phyloP scores from a whole-genome alignment of 2,797 vertebrate species.

The Pseudochaenichthys georgianus region DNA sequence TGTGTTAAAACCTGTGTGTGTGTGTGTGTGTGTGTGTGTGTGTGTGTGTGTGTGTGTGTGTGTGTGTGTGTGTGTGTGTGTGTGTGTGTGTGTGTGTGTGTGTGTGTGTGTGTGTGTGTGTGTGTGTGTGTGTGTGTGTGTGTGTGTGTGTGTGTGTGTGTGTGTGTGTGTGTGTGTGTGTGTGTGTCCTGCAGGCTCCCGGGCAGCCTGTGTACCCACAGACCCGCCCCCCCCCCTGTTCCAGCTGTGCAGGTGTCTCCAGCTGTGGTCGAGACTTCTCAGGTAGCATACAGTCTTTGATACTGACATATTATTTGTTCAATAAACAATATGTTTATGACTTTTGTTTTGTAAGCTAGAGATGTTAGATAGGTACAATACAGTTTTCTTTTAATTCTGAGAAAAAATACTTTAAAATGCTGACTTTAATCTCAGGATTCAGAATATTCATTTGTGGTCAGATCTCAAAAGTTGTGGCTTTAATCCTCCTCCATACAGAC shows the following conservation, averaged over 20 bases:
- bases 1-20: not conserved
- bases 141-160: not conserved
- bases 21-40: conserved; percentile 6
- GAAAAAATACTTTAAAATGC: too few relatives aligned
- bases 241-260: conserved; percentile 45
- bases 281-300: conserved; percentile 55
- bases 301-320: not conserved
- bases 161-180: not conserved
- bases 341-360: too few relatives aligned
- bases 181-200: conserved; percentile 51
- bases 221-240: conserved; percentile 62
- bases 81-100: conserved; percentile 21
- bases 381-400: too few relatives aligned
- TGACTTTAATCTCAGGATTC: too few relatives aligned
- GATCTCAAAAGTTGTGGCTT: too few relatives aligned
- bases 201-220: conserved; percentile 74
- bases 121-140: conserved; percentile 9
- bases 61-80: conserved; percentile 23
- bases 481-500: too few relatives aligned
- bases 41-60: conserved; percentile 9
- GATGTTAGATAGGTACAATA: too few relatives aligned
- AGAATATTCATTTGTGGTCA: too few relatives aligned
- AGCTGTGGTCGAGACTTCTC: conserved; percentile 49
- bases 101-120: not conserved
- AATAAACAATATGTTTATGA: too few relatives aligned